phyloP scores from a whole-genome alignment of 2,888 invertebrate genomes.

The Xestia c-nigrum region DNA sequence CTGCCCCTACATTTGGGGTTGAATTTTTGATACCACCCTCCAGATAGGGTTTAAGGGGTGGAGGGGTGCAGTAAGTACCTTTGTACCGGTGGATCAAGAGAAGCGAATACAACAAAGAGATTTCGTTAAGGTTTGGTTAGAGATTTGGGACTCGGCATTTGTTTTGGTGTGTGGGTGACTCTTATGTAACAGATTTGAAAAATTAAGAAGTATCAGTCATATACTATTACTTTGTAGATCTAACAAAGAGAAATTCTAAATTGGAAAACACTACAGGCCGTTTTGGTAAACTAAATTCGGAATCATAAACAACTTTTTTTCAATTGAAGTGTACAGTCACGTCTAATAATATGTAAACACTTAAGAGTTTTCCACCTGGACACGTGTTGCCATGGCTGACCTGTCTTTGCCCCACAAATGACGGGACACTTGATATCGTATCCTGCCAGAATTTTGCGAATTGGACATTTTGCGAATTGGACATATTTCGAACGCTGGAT shows the following conservation, averaged over 20 bases:
- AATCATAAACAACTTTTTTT: too few species aligned
- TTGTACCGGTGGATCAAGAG: constrained; percentile 30
- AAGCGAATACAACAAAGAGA: constrained; percentile 18
- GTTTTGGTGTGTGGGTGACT: not conserved
- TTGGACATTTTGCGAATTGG: too few species aligned
- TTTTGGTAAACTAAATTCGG: not conserved
- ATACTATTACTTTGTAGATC: not conserved
- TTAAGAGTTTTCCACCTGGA: too few species aligned
- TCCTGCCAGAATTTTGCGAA: too few species aligned
- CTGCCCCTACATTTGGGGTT: constrained; percentile 34
- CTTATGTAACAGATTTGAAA: not conserved
- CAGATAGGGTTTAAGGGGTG: constrained; percentile 34
- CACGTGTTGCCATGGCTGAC: too few species aligned
- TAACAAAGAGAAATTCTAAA: not conserved
- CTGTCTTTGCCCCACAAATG: too few species aligned
- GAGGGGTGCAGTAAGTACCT: constrained; percentile 6
- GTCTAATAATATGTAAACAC: too few species aligned
- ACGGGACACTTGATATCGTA: too few species aligned
- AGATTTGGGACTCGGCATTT: constrained; percentile 5
- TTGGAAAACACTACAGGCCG: not conserved
- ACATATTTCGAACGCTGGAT: too few species aligned
- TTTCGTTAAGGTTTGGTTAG: constrained; percentile 13
- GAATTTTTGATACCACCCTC: constrained; percentile 56
- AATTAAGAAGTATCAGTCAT: not conserved
- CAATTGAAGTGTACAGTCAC: too few species aligned